Evolutionary conservation across 1,140 invertebrate species (phyloP), one percentile per base, ranked within the genome.

Genomic region (Drosophila ercepeae): DNA sequence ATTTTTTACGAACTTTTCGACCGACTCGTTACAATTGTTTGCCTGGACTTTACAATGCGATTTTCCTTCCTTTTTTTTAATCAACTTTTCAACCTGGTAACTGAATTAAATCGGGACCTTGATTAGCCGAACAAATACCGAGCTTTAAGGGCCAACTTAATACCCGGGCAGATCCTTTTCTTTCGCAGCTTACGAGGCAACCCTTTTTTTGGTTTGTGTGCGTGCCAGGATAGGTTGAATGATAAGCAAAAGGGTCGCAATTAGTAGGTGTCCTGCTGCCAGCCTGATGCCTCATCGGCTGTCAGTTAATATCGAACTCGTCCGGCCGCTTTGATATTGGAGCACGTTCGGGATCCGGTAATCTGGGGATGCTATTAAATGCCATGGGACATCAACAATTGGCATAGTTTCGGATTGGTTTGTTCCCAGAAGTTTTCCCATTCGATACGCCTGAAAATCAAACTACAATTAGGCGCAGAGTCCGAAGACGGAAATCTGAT

Each of bases 391-490:
- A 41, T 54, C 53, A 64, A 42, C 42, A 60, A 57, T 74, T 77
- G 55, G 36, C 67, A 76, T 52, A 65, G 65, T 51, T 39, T 64
- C 23, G 55, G 34, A 52, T 53, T 59, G 23, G 63, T 52, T 57
- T 44, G 9, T 41, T 58, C 67, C 13, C 42, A 46, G 36, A 73
- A 59, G 68, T 70, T 84, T 70, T 52, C n/a, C 53, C 16, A 39
- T 25, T 86, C 82, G 77, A 82, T 88, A 77, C 83, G 82, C 64
- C 77, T 77, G 70, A 73, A 88, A 86, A 86, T 86, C 82, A 86
- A 86, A 86, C 77, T 77, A 86, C 82, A 86, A 86, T 86, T 86
- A 86, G 74, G 72, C 71, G 46, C 77, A 88, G 79, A 70, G 44
- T 53, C 71, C 45, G 23, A 44, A 41, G 69, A 53, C 51, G 48